phyloP scores from a whole-genome alignment of 2,888 invertebrate genomes.

The Siphlonurus alternatus region DNA sequence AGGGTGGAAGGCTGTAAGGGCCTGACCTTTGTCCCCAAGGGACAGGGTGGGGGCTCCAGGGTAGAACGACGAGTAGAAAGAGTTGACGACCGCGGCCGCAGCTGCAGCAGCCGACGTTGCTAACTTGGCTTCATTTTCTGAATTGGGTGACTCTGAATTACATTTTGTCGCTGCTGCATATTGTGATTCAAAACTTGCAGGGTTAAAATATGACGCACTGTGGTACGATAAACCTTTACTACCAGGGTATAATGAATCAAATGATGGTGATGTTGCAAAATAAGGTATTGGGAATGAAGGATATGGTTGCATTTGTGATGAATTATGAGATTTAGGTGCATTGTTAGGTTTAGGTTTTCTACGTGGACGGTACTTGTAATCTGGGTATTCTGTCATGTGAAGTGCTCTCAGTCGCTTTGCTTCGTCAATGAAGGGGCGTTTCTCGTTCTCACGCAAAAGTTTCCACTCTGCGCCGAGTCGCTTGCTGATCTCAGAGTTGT shows the following conservation, averaged over 20 bases:
- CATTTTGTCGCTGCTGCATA: neutral
- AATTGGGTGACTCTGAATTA: neutral
- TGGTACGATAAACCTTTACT: neutral
- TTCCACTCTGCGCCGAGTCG: constrained; percentile 81
- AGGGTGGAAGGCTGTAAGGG: constrained; percentile 8
- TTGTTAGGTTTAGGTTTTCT: constrained; percentile 12
- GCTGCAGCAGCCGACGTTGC: constrained; percentile 24
- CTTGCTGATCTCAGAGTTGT: constrained; percentile 80
- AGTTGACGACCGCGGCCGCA: constrained; percentile 45
- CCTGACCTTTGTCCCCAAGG: neutral
- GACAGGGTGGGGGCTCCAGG: constrained; percentile 16
- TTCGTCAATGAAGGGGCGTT: constrained; percentile 79
- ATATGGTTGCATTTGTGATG: constrained; percentile 23
- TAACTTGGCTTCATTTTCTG: constrained; percentile 5
- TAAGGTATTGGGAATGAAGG: constrained; percentile 42
- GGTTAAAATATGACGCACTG: neutral
- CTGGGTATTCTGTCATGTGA: constrained; percentile 30
- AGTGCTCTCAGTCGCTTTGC: constrained; percentile 69
- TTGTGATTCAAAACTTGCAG: neutral
- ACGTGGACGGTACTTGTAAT: constrained; percentile 28
- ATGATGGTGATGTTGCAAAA: neutral
- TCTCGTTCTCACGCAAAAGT: constrained; percentile 66
- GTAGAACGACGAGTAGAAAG: constrained; percentile 51
- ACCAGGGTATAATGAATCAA: neutral
- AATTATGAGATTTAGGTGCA: constrained; percentile 4